Evolutionary conservation across 2,113 vertebrate species (phyloP), one percentile per base, ranked within the genome.

Genomic region (Epinephelus fuscoguttatus): DNA sequence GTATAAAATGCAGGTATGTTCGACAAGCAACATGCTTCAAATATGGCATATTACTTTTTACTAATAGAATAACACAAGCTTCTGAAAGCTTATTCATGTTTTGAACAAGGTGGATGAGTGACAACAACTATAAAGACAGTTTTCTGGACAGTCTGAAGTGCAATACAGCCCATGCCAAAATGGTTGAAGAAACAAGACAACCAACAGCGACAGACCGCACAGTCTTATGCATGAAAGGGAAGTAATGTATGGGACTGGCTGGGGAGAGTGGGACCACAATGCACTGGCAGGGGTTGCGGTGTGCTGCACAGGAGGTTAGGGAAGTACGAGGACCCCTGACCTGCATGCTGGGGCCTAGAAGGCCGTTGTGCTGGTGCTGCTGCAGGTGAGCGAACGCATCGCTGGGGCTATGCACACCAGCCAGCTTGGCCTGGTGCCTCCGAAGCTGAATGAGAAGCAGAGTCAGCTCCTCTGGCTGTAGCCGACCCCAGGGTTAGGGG

Each of bases 391-490:
- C 92, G 87, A 99, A 94, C 61, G 96, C 96, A 87, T 97, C 96
- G 94, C 96, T 95, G 96, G 96, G 95, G 94, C 96, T 96, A 95
- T 96, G 96, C 91, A 96, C 96, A 90, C 95, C 96, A 92, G 97
- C 97, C 97, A 99, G 94, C 97, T 97, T 96, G 95, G 97, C 97
- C 97, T 97, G 98, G 95, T 98, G 98, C 95, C 96, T 97, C 96
- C 97, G 97, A 93, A 99, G 97, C 95, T 97, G 97, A 95, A 97
- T 95, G 95, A 99, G 97, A 94, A 99, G 98, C 95, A 98, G 96
- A 77, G 97, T 98, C 95, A 99, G 95, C 97, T 99, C 97, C 96
- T 98, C 97, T 75, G 96, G 97, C 98, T 99, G 97, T 87, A 94
- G 96, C 92, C 94, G 94, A 92, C 95, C 91, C 96, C 96, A 89